These are phyloP conservation scores for Diachasma alloeum DNA, from an alignment of 1,140 invertebrate genomes.

Conservation along the genomic window DNA sequence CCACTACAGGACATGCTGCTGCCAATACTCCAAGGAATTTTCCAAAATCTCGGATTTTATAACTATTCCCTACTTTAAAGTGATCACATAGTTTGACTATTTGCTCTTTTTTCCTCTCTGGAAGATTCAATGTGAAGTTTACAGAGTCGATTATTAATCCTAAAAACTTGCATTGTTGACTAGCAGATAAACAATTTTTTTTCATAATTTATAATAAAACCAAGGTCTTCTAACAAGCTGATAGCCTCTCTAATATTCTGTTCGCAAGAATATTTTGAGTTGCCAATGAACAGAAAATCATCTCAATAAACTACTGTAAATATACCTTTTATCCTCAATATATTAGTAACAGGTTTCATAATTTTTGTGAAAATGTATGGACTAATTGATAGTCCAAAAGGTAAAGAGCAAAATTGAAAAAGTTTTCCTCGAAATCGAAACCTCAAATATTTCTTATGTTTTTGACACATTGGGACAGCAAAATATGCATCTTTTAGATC, in stretches of 20 bases:
- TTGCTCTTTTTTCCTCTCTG: background rate
- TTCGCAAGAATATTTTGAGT: conserved; percentile 7
- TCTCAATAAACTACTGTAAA: conserved; percentile 22
- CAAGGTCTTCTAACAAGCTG: background rate
- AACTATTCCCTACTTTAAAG: background rate
- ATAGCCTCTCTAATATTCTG: background rate
- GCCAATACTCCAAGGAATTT: no score
- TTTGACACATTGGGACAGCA: conserved; percentile 19
- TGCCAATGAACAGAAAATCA: conserved; percentile 16
- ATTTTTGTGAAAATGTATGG: conserved; percentile 31
- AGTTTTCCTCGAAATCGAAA: conserved; percentile 24
- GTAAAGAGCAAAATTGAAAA: conserved; percentile 28
- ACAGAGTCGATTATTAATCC: background rate
- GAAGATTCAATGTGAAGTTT: background rate
- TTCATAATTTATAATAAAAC: background rate
- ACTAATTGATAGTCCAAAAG: conserved; percentile 28
- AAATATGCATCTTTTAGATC: conserved; percentile 32
- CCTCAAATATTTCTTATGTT: conserved; percentile 20
- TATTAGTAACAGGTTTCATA: conserved; percentile 22
- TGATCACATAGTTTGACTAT: background rate
- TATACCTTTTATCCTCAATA: conserved; percentile 9
- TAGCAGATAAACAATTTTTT: background rate
- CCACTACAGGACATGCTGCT: no score
- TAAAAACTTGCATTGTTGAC: background rate
- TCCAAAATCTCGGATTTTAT: conserved; percentile 24